Base-by-base conservation (phyloP, 2,888 invertebrate species). In the Cabera pusaria region DNA sequence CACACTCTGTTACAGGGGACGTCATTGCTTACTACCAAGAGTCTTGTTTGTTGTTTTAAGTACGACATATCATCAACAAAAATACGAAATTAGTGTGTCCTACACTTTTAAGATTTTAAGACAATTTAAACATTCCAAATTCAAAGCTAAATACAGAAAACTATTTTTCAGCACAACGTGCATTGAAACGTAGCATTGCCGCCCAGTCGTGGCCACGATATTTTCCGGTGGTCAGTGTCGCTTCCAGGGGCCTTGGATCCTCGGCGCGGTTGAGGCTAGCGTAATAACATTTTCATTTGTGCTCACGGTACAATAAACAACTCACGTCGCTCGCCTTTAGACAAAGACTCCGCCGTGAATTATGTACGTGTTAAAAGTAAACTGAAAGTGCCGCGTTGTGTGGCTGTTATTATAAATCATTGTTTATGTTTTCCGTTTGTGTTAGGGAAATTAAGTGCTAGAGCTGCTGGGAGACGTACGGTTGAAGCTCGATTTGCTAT, bases 291-390 rank as follows among this genome's bases (percentile, higher is more conserved):
- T 88, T 87, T 87, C 87, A 87, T 88, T 87, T 85, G 81, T 78
- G 73, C 77, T 79, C 83, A 77, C 80, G 84, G 83, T 80, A 84
- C 79, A 83, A 87, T 87, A 88, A 87, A 88, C 87, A 86, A 85
- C 87, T 86, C 87, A 86, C 87, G 86, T 86, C 75, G 75, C 78
- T 80, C 77, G 82, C 82, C 83, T 81, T 78, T 80, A 88, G 86
- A 87, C 87, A 88, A 88, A 88, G 87, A 86, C 87, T 83, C 72
- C 75, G 59, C 73, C 76, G 81, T 88, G 87, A 88, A 84, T 88
- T 86, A 88, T 88, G 79, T 83, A 88, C 87, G 87, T 86, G 88
- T 88, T 88, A 87, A 88, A 88, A 87, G 86, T 88, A 87, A 87
- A 87, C 86, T 83, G 83, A 86, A 87, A 88, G 87, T 88, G 83